phyloP scores from a whole-genome alignment of 2,113 vertebrate species.

The Siniperca chuatsi region DNA sequence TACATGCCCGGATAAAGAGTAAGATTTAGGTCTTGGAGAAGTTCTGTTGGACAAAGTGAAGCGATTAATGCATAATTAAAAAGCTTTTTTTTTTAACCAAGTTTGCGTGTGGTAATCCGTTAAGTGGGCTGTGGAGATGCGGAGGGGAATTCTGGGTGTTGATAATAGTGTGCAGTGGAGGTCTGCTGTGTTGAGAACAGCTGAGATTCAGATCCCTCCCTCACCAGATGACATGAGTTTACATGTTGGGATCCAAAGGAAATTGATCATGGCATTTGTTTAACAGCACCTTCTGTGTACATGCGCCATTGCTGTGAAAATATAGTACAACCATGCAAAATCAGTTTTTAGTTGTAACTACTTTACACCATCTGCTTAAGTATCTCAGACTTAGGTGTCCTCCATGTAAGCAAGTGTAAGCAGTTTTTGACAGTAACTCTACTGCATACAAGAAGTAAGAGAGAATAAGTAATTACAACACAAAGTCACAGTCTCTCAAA shows the following conservation, averaged over 20 bases:
- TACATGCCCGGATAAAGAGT: conserved; percentile 58
- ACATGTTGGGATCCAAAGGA: conserved; percentile 22
- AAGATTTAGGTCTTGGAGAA: conserved; percentile 62
- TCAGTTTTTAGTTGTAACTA: neutral
- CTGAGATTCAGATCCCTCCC: conserved; percentile 37
- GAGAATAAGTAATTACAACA: neutral
- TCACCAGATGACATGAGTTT: conserved; percentile 48
- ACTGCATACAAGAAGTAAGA: neutral
- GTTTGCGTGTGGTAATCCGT: conserved; percentile 65
- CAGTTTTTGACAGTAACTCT: neutral
- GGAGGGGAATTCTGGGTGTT: conserved; percentile 52
- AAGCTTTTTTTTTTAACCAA: conserved; percentile 56
- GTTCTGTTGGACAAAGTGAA: conserved; percentile 67
- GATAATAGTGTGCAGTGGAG: conserved; percentile 48
- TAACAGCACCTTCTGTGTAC: conserved; percentile 11
- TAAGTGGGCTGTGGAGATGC: conserved; percentile 63
- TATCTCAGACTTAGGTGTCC: neutral
- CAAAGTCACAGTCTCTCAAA: neutral
- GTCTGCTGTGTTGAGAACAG: conserved; percentile 55
- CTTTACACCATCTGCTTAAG: neutral
- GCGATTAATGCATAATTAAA: conserved; percentile 77
- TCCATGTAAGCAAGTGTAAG: neutral
- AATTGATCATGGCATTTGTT: conserved; percentile 41
- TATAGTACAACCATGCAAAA: neutral
- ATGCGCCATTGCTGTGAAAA: conserved; percentile 9